phyloP scores from a whole-genome alignment of 2,888 invertebrate species.

The Apodemia zela region DNA sequence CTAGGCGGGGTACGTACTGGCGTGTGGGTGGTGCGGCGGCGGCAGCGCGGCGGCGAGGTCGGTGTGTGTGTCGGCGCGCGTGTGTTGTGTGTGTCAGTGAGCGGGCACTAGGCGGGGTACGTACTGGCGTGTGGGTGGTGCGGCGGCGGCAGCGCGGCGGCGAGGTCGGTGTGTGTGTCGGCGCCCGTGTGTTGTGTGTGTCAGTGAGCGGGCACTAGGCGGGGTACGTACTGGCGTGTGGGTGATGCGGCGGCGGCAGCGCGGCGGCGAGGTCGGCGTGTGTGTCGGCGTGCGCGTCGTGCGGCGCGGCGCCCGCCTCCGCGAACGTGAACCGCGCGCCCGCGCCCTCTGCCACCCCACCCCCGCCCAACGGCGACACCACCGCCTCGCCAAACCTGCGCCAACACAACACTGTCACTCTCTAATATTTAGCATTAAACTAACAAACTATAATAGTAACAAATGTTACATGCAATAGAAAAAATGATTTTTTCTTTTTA shows the following conservation, averaged over 20 bases:
- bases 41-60: constrained; percentile 82
- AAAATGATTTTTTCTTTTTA: too few species aligned
- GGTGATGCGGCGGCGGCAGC: constrained; percentile 49
- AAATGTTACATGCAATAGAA: too few species aligned
- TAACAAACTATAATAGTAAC: too few species aligned
- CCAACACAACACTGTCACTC: neutral
- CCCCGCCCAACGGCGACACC: constrained; percentile 90
- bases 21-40: constrained; percentile 38
- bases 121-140: constrained; percentile 32
- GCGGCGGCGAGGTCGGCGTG: constrained; percentile 84
- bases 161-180: constrained; percentile 76
- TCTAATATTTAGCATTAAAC: neutral
- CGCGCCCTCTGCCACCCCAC: constrained; percentile 55
- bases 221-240: constrained; percentile 31
- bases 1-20: constrained; percentile 28
- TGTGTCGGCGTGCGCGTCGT: constrained; percentile 86
- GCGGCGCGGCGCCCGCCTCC: constrained; percentile 72
- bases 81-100: constrained; percentile 17
- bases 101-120: constrained; percentile 28
- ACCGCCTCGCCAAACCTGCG: constrained; percentile 91
- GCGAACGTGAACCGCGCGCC: constrained; percentile 84
- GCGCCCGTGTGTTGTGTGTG: constrained; percentile 26
- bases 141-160: constrained; percentile 66
- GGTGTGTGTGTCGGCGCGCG: constrained; percentile 44
- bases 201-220: too few species aligned